A percentile compares a stretch with the other conserved stretches of the same genome.
Evolutionary conservation across 1,140 invertebrate genomes (phyloP).

Genomic region (Aphelinus certus): DNA sequence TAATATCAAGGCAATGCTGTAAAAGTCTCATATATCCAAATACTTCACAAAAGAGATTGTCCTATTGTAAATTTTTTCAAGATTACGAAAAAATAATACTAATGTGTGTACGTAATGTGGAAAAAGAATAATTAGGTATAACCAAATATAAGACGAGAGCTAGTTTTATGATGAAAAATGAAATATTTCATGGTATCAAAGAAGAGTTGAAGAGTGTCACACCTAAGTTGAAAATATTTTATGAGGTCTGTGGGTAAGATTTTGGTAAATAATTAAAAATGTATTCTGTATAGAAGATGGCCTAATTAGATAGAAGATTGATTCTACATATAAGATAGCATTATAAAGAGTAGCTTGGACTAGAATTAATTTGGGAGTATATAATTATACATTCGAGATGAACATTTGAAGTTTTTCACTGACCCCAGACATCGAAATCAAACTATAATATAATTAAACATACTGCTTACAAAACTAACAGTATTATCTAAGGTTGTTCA

Average conservation of each 20-base stretch:
- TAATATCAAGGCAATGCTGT: no score
- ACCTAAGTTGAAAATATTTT: not conserved
- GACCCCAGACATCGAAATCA: constrained; percentile 22
- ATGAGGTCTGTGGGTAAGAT: constrained; percentile 15
- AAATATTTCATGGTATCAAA: constrained; percentile 19
- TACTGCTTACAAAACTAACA: constrained; percentile 26
- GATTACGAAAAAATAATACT: no score
- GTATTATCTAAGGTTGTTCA: constrained; percentile 34
- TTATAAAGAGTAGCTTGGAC: no score
- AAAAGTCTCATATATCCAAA: no score
- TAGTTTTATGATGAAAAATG: not conserved
- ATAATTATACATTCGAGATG: constrained; percentile 16
- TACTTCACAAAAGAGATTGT: no score
- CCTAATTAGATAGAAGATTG: constrained; percentile 33
- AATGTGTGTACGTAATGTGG: constrained; percentile 13
- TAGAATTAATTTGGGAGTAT: no score
- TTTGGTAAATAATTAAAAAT: constrained; percentile 26
- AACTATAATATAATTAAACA: constrained; percentile 19
- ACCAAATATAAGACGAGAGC: constrained; percentile 1
- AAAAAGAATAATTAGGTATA: constrained; percentile 10
- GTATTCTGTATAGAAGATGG: constrained; percentile 6
- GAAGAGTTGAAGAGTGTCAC: not conserved
- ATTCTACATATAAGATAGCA: constrained; percentile 11
- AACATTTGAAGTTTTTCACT: constrained; percentile 12
- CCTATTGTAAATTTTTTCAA: no score